phyloP scores from a whole-genome alignment of 2,888 invertebrate species.

The Ariolimax columbianus region DNA sequence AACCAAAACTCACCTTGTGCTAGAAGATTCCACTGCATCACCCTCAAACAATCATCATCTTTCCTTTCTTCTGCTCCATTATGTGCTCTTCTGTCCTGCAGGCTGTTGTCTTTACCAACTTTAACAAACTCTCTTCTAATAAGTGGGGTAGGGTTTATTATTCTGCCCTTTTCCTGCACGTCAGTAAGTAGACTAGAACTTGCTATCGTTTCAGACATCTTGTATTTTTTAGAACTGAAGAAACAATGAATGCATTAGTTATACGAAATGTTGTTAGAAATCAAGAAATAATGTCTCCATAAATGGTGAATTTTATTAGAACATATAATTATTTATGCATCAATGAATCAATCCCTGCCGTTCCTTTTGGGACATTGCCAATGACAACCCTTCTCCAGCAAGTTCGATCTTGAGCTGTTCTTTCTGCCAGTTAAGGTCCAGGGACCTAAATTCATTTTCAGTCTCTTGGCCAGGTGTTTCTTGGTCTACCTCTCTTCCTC shows the following conservation, averaged over 20 bases:
- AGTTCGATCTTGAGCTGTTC: too few species aligned
- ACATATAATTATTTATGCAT: too few species aligned
- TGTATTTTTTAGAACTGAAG: neutral
- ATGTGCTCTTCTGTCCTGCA: neutral
- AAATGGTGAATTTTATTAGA: too few species aligned
- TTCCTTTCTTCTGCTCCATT: neutral
- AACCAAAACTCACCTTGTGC: conserved; percentile 70
- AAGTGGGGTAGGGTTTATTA: conserved; percentile 31
- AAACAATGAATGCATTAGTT: neutral
- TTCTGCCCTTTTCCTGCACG: conserved; percentile 24
- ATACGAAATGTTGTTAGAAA: neutral
- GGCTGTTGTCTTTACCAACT: neutral
- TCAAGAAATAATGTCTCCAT: neutral
- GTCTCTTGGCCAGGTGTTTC: too few species aligned
- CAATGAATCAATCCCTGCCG: too few species aligned
- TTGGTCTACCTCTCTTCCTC: too few species aligned
- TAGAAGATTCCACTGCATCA: conserved; percentile 75
- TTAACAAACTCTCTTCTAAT: conserved; percentile 31
- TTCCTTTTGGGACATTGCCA: too few species aligned
- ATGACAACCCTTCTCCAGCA: too few species aligned
- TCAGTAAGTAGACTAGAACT: conserved; percentile 11
- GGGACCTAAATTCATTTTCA: too few species aligned
- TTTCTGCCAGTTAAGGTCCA: too few species aligned
- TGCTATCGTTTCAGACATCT: conserved; percentile 17
- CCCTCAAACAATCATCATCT: conserved; percentile 53